These are phyloP conservation scores for Cardiocondyla obscurior DNA, from an alignment of 1,140 invertebrate species.

Conservation along the genomic window DNA sequence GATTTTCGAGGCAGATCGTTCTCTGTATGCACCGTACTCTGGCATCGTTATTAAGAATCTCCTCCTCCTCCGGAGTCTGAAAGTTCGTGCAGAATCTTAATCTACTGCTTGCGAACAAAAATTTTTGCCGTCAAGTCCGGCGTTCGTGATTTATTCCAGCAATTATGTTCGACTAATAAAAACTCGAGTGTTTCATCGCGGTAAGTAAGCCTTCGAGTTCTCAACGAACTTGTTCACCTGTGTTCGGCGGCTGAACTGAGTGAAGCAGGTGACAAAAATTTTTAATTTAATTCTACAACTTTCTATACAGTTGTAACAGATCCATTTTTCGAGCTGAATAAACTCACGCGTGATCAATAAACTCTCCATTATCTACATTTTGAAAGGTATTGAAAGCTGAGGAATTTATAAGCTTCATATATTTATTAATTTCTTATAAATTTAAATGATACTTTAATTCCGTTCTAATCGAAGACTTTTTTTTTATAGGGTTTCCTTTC, in stretches of 20 bases:
- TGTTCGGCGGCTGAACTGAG: background rate
- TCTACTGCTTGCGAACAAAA: background rate
- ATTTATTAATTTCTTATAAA: background rate
- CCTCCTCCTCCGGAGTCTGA: slow-evolving; percentile 77
- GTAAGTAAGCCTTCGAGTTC: background rate
- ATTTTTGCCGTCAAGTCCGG: background rate
- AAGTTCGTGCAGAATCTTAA: slow-evolving; percentile 37
- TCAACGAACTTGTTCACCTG: background rate
- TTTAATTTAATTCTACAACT: background rate
- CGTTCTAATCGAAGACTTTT: background rate
- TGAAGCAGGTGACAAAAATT: background rate
- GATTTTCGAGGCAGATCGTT: slow-evolving; percentile 79
- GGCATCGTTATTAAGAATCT: slow-evolving; percentile 75
- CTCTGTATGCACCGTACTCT: slow-evolving; percentile 80
- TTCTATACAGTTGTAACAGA: no score
- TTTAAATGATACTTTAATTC: background rate
- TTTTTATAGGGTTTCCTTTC: background rate
- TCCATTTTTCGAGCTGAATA: background rate
- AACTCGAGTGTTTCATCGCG: slow-evolving; percentile 26
- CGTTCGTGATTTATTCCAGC: slow-evolving; percentile 26
- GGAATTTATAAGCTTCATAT: background rate
- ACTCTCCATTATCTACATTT: background rate
- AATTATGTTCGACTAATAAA: slow-evolving; percentile 7
- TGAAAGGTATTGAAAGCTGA: background rate
- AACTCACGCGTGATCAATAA: background rate